phyloP scores from a whole-genome alignment of 2,113 vertebrate genomes.

The Corythornis madagascariensis region DNA sequence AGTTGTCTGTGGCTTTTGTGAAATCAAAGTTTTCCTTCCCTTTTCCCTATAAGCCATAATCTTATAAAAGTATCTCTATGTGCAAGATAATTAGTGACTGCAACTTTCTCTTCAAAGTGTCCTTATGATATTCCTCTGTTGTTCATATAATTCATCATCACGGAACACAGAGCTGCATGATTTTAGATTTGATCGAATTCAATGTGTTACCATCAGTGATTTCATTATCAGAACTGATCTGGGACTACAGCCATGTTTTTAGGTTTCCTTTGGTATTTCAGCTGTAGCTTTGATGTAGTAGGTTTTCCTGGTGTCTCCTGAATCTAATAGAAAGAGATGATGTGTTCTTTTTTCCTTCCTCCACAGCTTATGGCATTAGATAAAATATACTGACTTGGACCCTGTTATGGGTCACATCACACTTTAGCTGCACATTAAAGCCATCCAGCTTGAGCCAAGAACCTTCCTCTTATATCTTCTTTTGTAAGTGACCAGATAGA shows the following conservation, averaged over 20 bases:
- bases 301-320: background rate
- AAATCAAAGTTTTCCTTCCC: slow-evolving; percentile 25
- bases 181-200: background rate
- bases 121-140: background rate
- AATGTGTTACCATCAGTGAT: background rate
- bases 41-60: background rate
- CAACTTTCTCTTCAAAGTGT: background rate
- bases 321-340: background rate
- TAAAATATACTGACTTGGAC: background rate
- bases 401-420: background rate
- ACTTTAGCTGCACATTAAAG: background rate
- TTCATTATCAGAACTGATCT: background rate
- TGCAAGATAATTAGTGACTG: background rate
- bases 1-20: slow-evolving; percentile 29
- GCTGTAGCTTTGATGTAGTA: background rate
- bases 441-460: background rate
- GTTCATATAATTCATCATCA: background rate
- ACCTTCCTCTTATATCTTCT: background rate
- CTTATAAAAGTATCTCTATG: background rate
- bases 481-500: background rate
- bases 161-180: background rate
- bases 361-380: background rate
- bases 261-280: background rate
- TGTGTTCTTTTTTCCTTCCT: background rate
- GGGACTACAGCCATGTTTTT: background rate